These are phyloP conservation scores for Pimpla rufipes DNA, from an alignment of 2,888 invertebrate genomes.

Conservation along the genomic window DNA sequence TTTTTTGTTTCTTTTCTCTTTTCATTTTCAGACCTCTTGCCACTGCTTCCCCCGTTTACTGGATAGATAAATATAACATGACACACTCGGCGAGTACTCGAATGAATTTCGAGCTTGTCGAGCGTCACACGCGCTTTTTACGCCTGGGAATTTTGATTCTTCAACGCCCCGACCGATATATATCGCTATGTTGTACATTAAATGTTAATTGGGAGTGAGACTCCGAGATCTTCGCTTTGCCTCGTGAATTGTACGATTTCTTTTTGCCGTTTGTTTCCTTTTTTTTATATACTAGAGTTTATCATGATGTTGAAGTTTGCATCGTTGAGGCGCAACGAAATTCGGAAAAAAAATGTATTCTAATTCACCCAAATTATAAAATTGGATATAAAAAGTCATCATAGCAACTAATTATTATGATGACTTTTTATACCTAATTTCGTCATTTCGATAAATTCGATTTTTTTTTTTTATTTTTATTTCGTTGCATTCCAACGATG, in stretches of 20 bases:
- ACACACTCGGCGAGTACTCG: constrained; percentile 38
- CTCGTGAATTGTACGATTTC: constrained; percentile 36
- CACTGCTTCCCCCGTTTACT: not conserved
- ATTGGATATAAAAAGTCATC: no score
- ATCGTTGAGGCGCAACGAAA: no score
- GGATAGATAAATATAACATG: constrained; percentile 23
- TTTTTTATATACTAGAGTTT: constrained; percentile 43
- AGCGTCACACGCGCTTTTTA: constrained; percentile 55
- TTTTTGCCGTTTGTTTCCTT: constrained; percentile 23
- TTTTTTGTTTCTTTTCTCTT: no score
- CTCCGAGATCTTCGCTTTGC: constrained; percentile 55
- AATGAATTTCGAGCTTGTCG: constrained; percentile 36
- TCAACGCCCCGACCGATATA: constrained; percentile 45
- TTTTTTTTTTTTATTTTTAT: no score
- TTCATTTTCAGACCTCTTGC: constrained; percentile 22
- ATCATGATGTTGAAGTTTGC: no score
- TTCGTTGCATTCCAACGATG: no score
- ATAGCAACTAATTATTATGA: no score
- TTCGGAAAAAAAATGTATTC: no score
- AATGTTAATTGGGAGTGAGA: constrained; percentile 51
- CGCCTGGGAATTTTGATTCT: constrained; percentile 38
- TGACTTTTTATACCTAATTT: no score
- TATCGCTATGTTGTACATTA: constrained; percentile 35
- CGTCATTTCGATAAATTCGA: no score
- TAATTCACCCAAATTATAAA: no score